Percentiles rank a stretch among this genome's conserved stretches.
Evolutionary conservation across 2,113 vertebrate species (phyloP).

Genomic region (Silurus asotus): DNA sequence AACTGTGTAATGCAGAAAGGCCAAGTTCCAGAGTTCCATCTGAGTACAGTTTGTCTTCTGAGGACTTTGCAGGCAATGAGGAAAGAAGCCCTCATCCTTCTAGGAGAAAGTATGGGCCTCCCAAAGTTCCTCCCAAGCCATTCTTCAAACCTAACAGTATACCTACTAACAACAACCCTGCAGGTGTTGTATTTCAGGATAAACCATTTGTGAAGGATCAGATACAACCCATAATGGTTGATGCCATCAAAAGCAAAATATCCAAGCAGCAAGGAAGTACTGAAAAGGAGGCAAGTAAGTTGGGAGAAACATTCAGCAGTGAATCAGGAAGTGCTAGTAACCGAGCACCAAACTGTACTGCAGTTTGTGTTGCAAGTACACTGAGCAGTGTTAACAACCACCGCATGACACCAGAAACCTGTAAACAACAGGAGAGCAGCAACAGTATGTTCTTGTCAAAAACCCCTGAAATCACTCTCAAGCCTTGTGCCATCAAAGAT

Average conservation of each 20-base stretch:
- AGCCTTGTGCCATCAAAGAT: slow-evolving; percentile 57
- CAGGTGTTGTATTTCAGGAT: slow-evolving; percentile 52
- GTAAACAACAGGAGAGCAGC: slow-evolving; percentile 61
- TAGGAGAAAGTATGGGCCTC: slow-evolving; percentile 23
- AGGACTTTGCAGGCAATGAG: slow-evolving; percentile 57
- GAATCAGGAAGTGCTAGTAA: slow-evolving; percentile 64
- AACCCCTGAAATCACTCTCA: slow-evolving; percentile 68
- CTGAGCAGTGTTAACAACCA: slow-evolving; percentile 58
- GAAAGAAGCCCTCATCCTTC: slow-evolving; percentile 55
- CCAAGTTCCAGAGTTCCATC: slow-evolving; percentile 69
- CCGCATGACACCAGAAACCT: slow-evolving; percentile 52
- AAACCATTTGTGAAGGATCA: slow-evolving; percentile 36
- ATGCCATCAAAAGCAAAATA: slow-evolving; percentile 58
- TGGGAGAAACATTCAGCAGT: slow-evolving; percentile 46
- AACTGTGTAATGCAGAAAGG: slow-evolving; percentile 52
- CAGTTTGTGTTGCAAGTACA: slow-evolving; percentile 46
- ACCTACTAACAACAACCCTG: slow-evolving; percentile 57
- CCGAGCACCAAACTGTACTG: slow-evolving; percentile 57
- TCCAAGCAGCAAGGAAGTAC: slow-evolving; percentile 40
- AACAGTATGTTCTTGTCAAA: slow-evolving; percentile 63
- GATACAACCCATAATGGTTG: slow-evolving; percentile 57
- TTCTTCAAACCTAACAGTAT: slow-evolving; percentile 59
- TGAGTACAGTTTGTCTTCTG: slow-evolving; percentile 72
- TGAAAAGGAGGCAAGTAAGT: slow-evolving; percentile 49
- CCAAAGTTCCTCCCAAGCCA: slow-evolving; percentile 56